phyloP scores from a whole-genome alignment of 2,113 vertebrate genomes.

The Lagenorhynchus albirostris region DNA sequence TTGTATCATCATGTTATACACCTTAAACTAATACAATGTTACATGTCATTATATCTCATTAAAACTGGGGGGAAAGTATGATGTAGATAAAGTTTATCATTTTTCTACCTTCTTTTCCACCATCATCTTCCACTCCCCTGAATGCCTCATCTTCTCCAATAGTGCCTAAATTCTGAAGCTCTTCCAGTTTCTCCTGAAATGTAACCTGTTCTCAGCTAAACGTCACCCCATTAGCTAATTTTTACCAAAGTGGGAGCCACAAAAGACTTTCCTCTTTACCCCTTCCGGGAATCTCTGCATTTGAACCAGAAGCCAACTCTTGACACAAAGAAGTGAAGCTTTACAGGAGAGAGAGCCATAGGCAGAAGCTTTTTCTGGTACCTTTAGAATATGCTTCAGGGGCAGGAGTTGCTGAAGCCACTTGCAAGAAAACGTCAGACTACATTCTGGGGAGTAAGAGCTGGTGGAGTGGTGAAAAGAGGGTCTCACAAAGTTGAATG shows the following conservation, averaged over 20 bases:
- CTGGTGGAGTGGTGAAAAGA: too few species aligned
- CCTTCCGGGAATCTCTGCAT: neutral
- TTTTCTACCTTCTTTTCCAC: neutral
- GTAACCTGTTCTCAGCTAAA: neutral
- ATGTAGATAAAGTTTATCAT: neutral
- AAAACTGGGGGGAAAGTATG: neutral
- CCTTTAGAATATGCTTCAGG: neutral
- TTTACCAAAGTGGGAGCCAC: neutral
- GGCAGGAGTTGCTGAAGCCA: neutral
- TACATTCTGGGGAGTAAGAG: neutral
- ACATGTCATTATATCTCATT: neutral
- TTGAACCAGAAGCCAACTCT: neutral
- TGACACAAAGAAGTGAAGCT: neutral
- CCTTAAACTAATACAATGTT: neutral
- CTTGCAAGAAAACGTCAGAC: too few species aligned
- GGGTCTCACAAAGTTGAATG: neutral
- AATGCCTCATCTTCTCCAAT: neutral
- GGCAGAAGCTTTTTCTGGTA: neutral
- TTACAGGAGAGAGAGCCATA: neutral
- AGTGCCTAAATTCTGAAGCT: neutral
- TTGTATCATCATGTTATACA: neutral
- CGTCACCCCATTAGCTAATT: neutral
- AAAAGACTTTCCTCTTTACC: neutral
- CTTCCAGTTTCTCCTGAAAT: neutral
- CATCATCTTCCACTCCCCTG: neutral